Evolutionary conservation across 2,888 invertebrate genomes (phyloP), one percentile per base, ranked within the genome.

Genomic region (Malthinus flaveolus): DNA sequence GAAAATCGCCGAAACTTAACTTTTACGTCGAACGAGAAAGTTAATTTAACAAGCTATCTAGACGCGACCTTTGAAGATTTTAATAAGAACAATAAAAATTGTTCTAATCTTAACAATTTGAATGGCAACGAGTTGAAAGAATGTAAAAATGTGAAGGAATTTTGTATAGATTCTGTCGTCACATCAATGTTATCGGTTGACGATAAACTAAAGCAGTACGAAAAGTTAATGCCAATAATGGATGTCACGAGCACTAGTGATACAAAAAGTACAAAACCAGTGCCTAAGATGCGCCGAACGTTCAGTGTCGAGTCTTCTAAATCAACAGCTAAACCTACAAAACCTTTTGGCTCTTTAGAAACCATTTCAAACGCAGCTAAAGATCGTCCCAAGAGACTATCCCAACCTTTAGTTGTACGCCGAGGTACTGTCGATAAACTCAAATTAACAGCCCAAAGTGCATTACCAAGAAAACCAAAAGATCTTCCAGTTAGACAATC

Each of bases 181-280:
- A 5, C 23, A 23, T 5, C 23, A 5, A 5, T 23, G 23, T 5
- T 23, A 23, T 23, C 23, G 23, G 23, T 23, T 3, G 23, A 23
- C 5, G 23, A 23, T 5, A 23, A 23, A 23, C 5, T 23, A 23
- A 23, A 23, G 3, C 2, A 23, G 5, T 23, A 64, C 7, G 75
- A 75, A 57, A 70, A 69, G 61, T 63, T 79, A 12, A 59, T 77
- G 42, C 77, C 77, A 3, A 64, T 77, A 12, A 78, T 78, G 68
- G 70, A 74, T 32, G 74, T 77, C 2, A 67, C 69, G 7, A n/a
- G n/a, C 2, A 67, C 23, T 23, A 72, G 68, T 39, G 67, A 66
- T 4, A 60, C 73, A 36, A 54, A 65, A 47, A 49, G 56, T 13
- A 65, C 60, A 47, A 66, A 65, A 55, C 64, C 66, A 13, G 57